These are phyloP conservation scores for Koerneria pararmatus DNA, from an alignment of 2,888 invertebrate species.

Conservation along the genomic window DNA sequence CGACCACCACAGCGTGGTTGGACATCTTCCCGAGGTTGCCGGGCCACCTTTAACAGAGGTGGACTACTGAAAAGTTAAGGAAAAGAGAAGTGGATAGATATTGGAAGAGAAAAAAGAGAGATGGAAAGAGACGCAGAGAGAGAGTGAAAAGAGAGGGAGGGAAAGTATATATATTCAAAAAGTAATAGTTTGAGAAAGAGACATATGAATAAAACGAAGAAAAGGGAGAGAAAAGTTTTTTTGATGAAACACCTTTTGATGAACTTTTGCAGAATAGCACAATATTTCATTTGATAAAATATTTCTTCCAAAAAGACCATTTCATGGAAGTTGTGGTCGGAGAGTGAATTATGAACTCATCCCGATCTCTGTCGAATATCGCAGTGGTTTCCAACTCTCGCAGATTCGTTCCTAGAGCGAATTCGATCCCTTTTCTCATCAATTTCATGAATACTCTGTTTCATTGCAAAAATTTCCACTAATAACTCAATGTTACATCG, in stretches of 20 bases:
- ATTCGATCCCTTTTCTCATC: no score
- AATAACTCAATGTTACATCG: no score
- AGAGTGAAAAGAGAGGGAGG: background rate
- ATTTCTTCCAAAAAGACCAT: no score
- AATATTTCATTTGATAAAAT: no score
- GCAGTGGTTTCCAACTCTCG: conserved; percentile 88
- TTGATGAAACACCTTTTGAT: background rate
- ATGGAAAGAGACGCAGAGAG: background rate
- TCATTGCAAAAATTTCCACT: no score
- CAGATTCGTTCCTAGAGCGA: conserved; percentile 74
- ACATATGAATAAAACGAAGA: background rate
- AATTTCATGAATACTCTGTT: no score
- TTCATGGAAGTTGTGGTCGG: conserved; percentile 77
- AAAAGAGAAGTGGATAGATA: background rate
- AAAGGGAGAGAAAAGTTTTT: background rate
- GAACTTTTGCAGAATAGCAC: no score
- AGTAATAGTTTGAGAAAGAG: background rate
- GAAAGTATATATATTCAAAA: background rate
- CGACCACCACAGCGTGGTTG: conserved; percentile 86
- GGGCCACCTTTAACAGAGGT: conserved; percentile 73
- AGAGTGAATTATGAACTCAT: conserved; percentile 82
- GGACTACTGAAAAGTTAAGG: background rate
- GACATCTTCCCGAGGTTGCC: conserved; percentile 90
- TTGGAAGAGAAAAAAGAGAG: background rate
- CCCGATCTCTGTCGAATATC: conserved; percentile 76